Evolutionary conservation across 2,797 vertebrate genomes (phyloP).

Genomic region (Clarias fuscus): DNA sequence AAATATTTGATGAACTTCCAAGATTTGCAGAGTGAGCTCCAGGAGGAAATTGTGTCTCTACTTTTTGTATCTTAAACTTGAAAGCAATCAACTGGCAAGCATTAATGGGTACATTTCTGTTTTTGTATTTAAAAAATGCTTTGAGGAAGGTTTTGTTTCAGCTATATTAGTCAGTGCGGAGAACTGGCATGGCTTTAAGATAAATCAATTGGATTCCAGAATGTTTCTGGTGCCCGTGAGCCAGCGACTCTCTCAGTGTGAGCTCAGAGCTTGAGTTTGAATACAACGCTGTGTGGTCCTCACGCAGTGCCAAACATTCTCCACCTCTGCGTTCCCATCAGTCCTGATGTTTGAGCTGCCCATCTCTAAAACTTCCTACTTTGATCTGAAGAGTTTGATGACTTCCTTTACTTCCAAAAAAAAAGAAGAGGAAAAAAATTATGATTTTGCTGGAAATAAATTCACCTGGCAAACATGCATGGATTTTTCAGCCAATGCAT

Average conservation of each 20-base stretch:
- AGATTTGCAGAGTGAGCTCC: neutral
- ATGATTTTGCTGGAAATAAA: slow-evolving; percentile 41
- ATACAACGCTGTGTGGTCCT: slow-evolving; percentile 51
- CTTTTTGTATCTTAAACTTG: neutral
- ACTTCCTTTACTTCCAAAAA: slow-evolving; percentile 34
- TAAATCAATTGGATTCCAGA: slow-evolving; percentile 21
- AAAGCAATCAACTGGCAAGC: neutral
- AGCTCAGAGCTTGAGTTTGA: slow-evolving; percentile 20
- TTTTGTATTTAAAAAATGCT: neutral
- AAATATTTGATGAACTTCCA: neutral
- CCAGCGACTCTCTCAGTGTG: slow-evolving; percentile 42
- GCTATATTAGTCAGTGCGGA: slow-evolving; percentile 11
- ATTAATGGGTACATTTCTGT: neutral
- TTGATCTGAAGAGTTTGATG: slow-evolving; percentile 36
- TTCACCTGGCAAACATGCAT: slow-evolving; percentile 31
- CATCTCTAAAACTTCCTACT: slow-evolving; percentile 32
- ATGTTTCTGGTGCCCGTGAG: slow-evolving; percentile 28
- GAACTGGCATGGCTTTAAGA: slow-evolving; percentile 18
- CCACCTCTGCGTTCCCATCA: slow-evolving; percentile 30
- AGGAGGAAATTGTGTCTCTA: neutral
- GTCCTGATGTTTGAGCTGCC: slow-evolving; percentile 6
- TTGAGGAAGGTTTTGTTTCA: neutral
- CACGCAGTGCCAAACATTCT: slow-evolving; percentile 27
- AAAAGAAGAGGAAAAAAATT: neutral
- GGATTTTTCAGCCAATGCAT: slow-evolving; percentile 36